Base-by-base conservation (phyloP, 1,140 invertebrate genomes). In the Eulimnadia texana region DNA sequence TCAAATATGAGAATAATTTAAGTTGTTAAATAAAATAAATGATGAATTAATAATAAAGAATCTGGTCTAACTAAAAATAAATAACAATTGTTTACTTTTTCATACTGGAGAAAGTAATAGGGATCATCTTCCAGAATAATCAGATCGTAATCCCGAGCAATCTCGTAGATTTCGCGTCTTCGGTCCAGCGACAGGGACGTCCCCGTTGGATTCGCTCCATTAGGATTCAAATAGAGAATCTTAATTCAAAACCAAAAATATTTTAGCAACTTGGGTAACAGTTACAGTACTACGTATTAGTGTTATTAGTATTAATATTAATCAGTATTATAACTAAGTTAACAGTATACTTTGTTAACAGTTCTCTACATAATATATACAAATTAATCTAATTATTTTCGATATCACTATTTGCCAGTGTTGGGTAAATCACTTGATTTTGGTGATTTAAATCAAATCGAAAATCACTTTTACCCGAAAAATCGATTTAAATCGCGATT, bases 41-140 rank as follows among this genome's bases (percentile, higher is more conserved):
- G 3, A n/a, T 50, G 11, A 3, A 59, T 28, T 23, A 50, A 59
- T n/a, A 59, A 16, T 49, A 59, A 59, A n/a, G 13, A 59, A 50
- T 53, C 20, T 59, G 3, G 19, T 33, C 3, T 22, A 19, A 58
- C 28, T 58, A 29, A 13, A 33, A 29, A 29, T 61, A 59, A 9
- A 59, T 20, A 52, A 52, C 23, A 56, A 6, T 27, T 0, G 23
- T n/a, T n/a, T n/a, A 74, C 72, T 65, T 74, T 75, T 60, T 72
- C 72, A 70, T 84, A 89, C 68, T 85, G 82, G 65, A 89, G 72
- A 69, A 83, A 88, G 69, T 81, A 85, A 68, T 88, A 90, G 1
- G 87, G 84, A 74, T 89, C 86, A 68, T 90, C 87, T 70, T 90
- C 87, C 0, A 90, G 67, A 60, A 90, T 87, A 0, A 90, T 66